Evolutionary conservation across 2,797 vertebrate species (phyloP), one percentile per base, ranked within the genome.

Genomic region (Florisuga fusca): DNA sequence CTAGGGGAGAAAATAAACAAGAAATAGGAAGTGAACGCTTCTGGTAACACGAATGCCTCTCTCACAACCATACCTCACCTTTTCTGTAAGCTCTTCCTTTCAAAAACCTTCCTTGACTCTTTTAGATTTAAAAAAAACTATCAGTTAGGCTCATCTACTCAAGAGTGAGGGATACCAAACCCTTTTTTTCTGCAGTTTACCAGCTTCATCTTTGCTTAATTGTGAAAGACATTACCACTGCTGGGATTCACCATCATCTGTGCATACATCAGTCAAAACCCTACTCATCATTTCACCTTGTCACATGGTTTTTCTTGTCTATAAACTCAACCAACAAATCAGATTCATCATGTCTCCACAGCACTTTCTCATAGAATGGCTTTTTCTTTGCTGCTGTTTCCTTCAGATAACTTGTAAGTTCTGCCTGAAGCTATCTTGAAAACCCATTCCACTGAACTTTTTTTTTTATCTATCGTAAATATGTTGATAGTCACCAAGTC

Each of bases 221-320:
- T 11, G 5, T 13, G 12, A 55, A 72, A 43, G 23, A 29, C 8
- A 5, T 78, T n/a, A 2, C 4, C 15, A 29, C 10, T 75, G 48
- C n/a, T 69, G 62, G 45, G 26, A 8, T 51, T 81, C 17, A 15
- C 43, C 0, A 0, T 29, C 51, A 13, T 5, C 68, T 73, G 3
- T 31, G 43, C 43, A 15, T 38, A 3, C 22, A 8, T 43, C 76
- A 55, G n/a, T 46, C 58, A n/a, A 10, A 18, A 27, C 10, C 23
- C 43, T 54, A 46, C 55, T 74, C 43, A 10, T 23, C 31, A 43
- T 22, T 50, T 62, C 71, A 34, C 33, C 36, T 46, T 18, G 33
- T 27, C 7, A 0, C 7, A 16, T 41, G 19, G 33, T 63, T 68
- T 27, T 22, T 68, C 1, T 58, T 54, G 8, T 14, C n/a, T 27